Base-by-base conservation (phyloP, 2,888 invertebrate genomes). In the Platycheirus albimanus region DNA sequence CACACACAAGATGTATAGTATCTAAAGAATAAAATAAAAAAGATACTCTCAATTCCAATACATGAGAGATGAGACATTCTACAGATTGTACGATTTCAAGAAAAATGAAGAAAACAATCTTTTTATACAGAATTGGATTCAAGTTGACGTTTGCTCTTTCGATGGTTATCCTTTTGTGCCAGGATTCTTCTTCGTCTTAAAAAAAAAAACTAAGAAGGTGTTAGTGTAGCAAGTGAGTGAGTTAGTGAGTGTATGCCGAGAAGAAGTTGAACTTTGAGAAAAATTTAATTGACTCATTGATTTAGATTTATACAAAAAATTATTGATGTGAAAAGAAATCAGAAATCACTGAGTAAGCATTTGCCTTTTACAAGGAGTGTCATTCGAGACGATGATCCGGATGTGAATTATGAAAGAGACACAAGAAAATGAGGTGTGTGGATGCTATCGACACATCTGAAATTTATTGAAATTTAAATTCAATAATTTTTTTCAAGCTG, bases 71-170 rank as follows among this genome's bases (percentile, higher is more conserved):
- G 17, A 66, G 56, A 63, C 54, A 43, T 43, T 43, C 43, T 17
- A 43, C 17, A 61, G 41, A 61, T 51, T 61, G 51, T 58, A 8
- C 19, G 49, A 47, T 30, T 58, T 36, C 56, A 24, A 52, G 38
- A 20, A 20, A 49, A 51, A 45, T 28, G 11, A 36, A 41, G 52
- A 64, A 52, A 43, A 17, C 52, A 28, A n/a, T 45, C 56, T 70
- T 43, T 77, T 78, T 66, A 77, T 78, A 38, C 13, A 20, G 43
- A 66, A 64, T 58, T 56, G 33, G 52, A 71, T 71, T 71, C 64
- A 15, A 78, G 36, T 71, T 71, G 77, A 71, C 64, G 36, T 71
- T 71, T 64, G 77, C 63, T 70, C 56, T 56, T 70, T 70, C 38
- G 28, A 17, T 70, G 76, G 45, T 52, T 54, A 54, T 77, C 41